Evolutionary conservation across 2,797 vertebrate genomes (phyloP), one percentile per base, ranked within the genome.

Genomic region (Muscicapa comitata): DNA sequence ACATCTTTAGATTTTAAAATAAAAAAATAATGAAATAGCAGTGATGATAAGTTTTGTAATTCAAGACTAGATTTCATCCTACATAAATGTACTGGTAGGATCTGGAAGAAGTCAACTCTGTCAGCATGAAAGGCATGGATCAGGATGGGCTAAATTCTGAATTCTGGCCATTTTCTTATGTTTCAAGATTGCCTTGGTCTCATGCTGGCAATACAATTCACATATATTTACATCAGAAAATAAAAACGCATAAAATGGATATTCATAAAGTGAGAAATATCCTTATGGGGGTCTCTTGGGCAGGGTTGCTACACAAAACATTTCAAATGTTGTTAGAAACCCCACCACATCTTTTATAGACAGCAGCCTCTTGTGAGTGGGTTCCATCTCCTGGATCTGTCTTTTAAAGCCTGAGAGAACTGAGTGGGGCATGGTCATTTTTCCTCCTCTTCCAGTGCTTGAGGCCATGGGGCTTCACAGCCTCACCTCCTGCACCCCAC

Each of bases 281-380:
- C 18, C 25, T 28, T 72, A 18, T 53, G 71, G 42, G 7, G 5
- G 1, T 37, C 35, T 61, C 1, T 12, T 12, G 20, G n/a, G 29
- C 6, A 17, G 11, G 24, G 26, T 37, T 90, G 19, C 29, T 75
- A 43, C 8, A 20, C 6, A 24, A 40, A 65, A 42, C 8, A 47
- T 73, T 50, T 66, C 48, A 85, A 76, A 79, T 18, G 14, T 1
- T 51, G 31, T 84, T 61, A 72, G 25, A 50, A 86, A 85, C 37
- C 7, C 2, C 35, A 26, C 4, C 6, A 24, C 43, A 63, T 48
- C 18, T 76, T 50, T 74, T 45, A 12, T 40, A 76, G 33, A 50
- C 21, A 77, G 4, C 29, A 63, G 40, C 19, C 12, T 76, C 19
- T 42, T 0, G 0, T 71, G 38, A 54, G 42, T 26, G 31, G 4